Conservation (phyloP, 1,140 invertebrate species). For the Eurosta solidaginis region DNA sequence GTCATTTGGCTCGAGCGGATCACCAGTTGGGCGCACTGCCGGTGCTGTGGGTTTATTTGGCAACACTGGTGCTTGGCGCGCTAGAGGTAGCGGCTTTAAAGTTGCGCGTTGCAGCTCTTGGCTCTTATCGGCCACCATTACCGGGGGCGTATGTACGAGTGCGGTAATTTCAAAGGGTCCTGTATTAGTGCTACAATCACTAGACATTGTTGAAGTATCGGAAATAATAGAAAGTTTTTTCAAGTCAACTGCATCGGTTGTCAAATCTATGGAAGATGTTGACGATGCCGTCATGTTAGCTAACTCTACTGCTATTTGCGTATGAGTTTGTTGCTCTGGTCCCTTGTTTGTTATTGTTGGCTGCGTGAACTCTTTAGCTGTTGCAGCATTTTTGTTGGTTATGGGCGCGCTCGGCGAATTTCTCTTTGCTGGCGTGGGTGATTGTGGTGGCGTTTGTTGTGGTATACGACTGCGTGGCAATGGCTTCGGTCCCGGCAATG, state of each 20-base stretch:
- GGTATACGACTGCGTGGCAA: slow-evolving; percentile 52
- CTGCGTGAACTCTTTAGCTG: not conserved
- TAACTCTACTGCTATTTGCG: not conserved
- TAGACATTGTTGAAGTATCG: slow-evolving; percentile 38
- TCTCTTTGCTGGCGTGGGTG: slow-evolving; percentile 40
- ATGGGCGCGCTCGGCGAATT: not conserved
- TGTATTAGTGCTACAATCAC: slow-evolving; percentile 40
- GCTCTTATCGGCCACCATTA: not conserved
- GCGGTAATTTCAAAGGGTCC: slow-evolving; percentile 46
- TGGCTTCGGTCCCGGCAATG: slow-evolving; percentile 43
- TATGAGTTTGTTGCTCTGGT: not conserved
- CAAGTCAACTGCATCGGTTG: not conserved
- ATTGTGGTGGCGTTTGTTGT: slow-evolving; percentile 50
- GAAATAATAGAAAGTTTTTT: slow-evolving; percentile 33
- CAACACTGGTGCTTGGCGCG: not conserved
- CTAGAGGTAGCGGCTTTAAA: not conserved
- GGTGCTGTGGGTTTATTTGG: not conserved
- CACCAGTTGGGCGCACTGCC: not conserved
- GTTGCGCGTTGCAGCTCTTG: not conserved
- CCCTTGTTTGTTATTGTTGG: not conserved
- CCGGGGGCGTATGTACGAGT: slow-evolving; percentile 47
- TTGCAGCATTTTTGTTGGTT: not conserved
- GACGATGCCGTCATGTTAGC: not conserved
- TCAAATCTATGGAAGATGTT: not conserved
- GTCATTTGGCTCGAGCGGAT: slow-evolving; percentile 48